phyloP scores from a whole-genome alignment of 2,888 invertebrate species.

The Ophonus ardosiacus region DNA sequence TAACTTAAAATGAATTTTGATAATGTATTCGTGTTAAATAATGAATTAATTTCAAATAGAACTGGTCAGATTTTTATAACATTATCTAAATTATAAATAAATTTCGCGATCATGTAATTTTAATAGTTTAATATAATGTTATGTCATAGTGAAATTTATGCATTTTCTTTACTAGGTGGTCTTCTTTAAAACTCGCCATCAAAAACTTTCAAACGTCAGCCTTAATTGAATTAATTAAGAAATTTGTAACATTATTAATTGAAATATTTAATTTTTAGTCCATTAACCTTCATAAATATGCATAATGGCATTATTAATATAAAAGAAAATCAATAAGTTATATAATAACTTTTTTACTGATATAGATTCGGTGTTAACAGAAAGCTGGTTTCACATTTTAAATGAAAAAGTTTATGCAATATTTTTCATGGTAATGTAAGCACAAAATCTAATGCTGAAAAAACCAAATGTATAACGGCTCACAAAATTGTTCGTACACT shows the following conservation, averaged over 20 bases:
- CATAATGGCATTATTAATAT: not conserved
- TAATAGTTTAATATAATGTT: not conserved
- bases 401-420: too few relatives aligned
- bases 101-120: constrained; percentile 14
- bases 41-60: too few relatives aligned
- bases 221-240: constrained; percentile 36
- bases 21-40: too few relatives aligned
- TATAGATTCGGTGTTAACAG: too few relatives aligned
- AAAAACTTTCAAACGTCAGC: constrained; percentile 27
- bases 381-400: too few relatives aligned
- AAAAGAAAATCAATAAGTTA: not conserved
- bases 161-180: constrained; percentile 7
- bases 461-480: too few relatives aligned
- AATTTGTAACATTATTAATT: constrained; percentile 17
- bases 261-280: constrained; percentile 1
- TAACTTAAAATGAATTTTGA: too few relatives aligned
- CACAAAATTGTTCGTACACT: too few relatives aligned
- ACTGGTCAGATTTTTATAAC: not conserved
- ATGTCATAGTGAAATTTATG: constrained; percentile 34
- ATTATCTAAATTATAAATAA: not conserved
- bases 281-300: not conserved
- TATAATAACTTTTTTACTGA: not conserved
- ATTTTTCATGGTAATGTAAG: too few relatives aligned
- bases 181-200: constrained; percentile 8
- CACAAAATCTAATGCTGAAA: too few relatives aligned